Evolutionary conservation across 2,888 invertebrate species (phyloP), one percentile per base, ranked within the genome.

Genomic region (Osedax frankpressi): DNA sequence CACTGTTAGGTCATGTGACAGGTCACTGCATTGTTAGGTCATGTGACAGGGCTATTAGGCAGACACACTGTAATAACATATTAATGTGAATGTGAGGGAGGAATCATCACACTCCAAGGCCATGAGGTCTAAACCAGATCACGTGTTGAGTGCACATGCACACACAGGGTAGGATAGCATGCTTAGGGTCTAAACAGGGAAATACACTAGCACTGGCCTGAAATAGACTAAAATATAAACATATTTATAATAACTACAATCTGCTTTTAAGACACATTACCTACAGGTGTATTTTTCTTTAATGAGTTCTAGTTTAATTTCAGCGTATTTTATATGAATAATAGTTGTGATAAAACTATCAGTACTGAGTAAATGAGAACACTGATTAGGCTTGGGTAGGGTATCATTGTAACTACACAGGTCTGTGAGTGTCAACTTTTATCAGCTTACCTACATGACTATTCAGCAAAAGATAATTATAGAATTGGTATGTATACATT

Each of bases 61-160:
- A n/a, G 65, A 65, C 65, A 65, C 25, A 65, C 1, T 65, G 65
- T 65, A 65, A 65, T 65, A 65, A 65, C 65, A 65, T 65, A 65
- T 65, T 65, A 65, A 65, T 14, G 65, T 65, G 65, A 19, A 65
- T 24, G 24, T 65, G 65, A 65, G 6, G 14, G 1, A 65, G 65
- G 65, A n/a, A 65, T 11, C 26, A 62, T 2, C 65, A 65, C 65
- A 2, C 24, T 24, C 24, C 19, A 2, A 19, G 24, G 65, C 65
- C 1, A 1, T 24, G 65, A n/a, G n/a, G 24, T 2, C 65, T 65
- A 24, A 65, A 65, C 24, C 24, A 65, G 65, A 24, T 2, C 24
- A 24, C 65, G 19, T 3, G 63, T 62, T 6, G 6, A 3, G 6
- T 62, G 14, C 14, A 6, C 3, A 1, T 62, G 63, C 14, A 62